phyloP scores from a whole-genome alignment of 1,140 invertebrate species.

The Drosophila pandora region DNA sequence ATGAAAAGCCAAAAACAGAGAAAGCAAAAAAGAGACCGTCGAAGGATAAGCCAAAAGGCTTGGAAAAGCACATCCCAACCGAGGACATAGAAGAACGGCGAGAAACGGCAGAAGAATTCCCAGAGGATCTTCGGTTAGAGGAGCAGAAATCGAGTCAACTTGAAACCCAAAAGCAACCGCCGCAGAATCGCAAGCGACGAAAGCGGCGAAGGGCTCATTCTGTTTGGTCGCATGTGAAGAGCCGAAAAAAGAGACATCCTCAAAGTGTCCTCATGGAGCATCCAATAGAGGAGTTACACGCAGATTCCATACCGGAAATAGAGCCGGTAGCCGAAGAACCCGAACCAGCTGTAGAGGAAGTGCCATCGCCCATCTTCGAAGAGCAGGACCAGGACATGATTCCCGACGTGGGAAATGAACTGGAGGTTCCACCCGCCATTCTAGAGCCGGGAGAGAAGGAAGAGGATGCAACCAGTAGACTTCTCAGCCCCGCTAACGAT shows the following conservation, averaged over 20 bases:
- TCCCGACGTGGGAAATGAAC: conserved; percentile 31
- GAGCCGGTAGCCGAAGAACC: neutral
- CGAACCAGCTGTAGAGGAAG: conserved; percentile 9
- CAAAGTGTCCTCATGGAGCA: neutral
- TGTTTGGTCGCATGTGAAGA: conserved; percentile 24
- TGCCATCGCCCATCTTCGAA: conserved; percentile 4
- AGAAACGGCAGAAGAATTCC: neutral
- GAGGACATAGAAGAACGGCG: neutral
- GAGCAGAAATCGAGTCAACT: neutral
- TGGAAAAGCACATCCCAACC: too few relatives aligned
- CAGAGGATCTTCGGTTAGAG: neutral
- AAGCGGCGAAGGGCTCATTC: conserved; percentile 12
- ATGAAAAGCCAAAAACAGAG: too few relatives aligned
- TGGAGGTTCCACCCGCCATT: conserved; percentile 26
- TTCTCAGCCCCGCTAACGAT: conserved; percentile 41
- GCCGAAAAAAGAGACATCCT: conserved; percentile 8
- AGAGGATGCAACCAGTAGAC: conserved; percentile 7
- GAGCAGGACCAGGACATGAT: conserved; percentile 37
- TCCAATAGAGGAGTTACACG: neutral
- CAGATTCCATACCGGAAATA: neutral
- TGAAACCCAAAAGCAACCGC: too few relatives aligned
- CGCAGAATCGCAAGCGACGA: neutral
- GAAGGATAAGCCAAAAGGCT: too few relatives aligned
- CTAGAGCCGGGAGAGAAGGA: conserved; percentile 38
- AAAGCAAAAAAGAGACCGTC: too few relatives aligned